These are phyloP conservation scores for Cariama cristata DNA, from an alignment of 2,113 vertebrate genomes.

Conservation along the genomic window DNA sequence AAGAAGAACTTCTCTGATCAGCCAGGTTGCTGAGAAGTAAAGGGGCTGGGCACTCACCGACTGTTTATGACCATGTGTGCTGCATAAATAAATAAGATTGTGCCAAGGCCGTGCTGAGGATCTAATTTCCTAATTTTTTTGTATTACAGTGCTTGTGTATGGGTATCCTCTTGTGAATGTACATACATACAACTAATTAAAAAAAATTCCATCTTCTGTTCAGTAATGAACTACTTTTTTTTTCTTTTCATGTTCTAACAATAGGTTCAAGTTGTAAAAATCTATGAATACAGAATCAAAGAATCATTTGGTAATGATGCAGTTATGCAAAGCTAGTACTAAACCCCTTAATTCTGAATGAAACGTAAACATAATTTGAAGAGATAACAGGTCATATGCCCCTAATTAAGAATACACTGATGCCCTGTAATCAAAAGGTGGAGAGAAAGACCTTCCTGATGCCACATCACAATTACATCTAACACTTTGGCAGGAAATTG, in stretches of 20 bases:
- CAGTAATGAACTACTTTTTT: not conserved
- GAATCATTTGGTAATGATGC: not conserved
- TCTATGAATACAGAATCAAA: not conserved
- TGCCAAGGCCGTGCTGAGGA: not conserved
- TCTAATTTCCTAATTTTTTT: not conserved
- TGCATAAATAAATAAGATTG: not conserved
- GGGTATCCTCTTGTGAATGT: not conserved
- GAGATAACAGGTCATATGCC: not conserved
- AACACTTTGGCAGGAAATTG: not conserved
- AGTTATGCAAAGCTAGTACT: not conserved
- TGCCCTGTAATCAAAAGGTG: not conserved
- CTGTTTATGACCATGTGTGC: not conserved
- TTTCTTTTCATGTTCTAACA: not conserved
- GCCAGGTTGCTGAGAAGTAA: not conserved
- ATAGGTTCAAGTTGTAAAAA: not conserved
- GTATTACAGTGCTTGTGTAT: not conserved
- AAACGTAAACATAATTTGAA: not conserved
- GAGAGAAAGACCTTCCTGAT: not conserved
- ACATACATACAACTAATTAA: not conserved
- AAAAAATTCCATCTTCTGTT: not conserved
- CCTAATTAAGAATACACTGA: not conserved
- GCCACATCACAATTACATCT: not conserved
- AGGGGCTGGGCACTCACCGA: not conserved
- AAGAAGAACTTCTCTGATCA: not conserved
- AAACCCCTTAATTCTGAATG: not conserved